phyloP scores from a whole-genome alignment of 2,797 vertebrate species.

The Sciaenops ocellatus region DNA sequence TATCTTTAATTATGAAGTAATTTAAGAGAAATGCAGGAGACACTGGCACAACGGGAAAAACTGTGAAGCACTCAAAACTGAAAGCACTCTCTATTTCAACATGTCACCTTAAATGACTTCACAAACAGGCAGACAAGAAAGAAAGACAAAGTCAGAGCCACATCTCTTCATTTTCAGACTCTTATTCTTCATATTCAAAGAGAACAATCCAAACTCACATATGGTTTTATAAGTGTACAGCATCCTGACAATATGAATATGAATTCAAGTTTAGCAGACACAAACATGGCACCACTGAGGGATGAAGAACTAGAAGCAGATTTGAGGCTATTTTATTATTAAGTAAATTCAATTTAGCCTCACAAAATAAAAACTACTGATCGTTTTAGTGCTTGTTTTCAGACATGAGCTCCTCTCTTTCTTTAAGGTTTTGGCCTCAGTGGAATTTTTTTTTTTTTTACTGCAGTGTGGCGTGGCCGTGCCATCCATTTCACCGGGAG shows the following conservation, averaged over 20 bases:
- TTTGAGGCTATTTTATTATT: neutral
- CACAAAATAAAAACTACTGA: neutral
- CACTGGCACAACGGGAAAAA: constrained; percentile 11
- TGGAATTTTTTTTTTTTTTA: neutral
- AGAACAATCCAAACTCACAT: neutral
- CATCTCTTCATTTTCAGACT: neutral
- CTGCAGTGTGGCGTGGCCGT: neutral
- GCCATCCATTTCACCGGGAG: constrained; percentile 18
- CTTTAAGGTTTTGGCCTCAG: neutral
- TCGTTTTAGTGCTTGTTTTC: neutral
- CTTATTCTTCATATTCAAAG: neutral
- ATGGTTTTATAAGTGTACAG: neutral
- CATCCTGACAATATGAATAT: neutral
- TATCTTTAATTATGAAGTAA: neutral
- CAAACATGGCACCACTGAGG: neutral
- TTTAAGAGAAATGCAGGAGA: neutral
- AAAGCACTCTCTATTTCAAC: constrained; percentile 4
- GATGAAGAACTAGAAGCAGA: neutral
- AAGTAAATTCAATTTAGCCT: neutral
- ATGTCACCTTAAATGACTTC: constrained; percentile 9
- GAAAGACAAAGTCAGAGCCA: neutral
- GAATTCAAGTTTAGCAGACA: neutral
- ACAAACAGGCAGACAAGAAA: neutral
- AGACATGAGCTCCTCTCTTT: neutral
- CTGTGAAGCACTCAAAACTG: neutral